Percentiles rank a stretch among this genome's conserved stretches.
These are phyloP conservation scores for Calyptommatus sinebrachiatus DNA, from an alignment of 2,113 vertebrate species.

Conservation along the genomic window DNA sequence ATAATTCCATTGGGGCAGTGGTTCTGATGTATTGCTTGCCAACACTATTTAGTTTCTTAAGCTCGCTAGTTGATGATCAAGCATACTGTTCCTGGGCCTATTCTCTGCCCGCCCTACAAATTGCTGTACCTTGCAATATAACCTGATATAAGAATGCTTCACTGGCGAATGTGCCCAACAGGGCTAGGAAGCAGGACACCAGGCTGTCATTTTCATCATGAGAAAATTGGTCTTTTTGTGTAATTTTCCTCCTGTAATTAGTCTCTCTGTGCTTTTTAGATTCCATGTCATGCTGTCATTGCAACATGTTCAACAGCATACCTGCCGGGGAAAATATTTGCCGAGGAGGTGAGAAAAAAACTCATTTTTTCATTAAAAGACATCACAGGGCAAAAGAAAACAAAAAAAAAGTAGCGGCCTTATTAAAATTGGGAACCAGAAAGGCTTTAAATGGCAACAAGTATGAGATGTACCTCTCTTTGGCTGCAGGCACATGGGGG, in stretches of 20 bases:
- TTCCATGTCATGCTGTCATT: constrained; percentile 69
- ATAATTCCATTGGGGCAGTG: background rate
- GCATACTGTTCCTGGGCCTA: background rate
- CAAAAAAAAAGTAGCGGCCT: constrained; percentile 30
- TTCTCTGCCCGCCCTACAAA: background rate
- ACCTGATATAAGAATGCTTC: constrained; percentile 13
- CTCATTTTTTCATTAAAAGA: constrained; percentile 59
- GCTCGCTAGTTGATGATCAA: constrained; percentile 9
- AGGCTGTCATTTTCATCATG: constrained; percentile 69
- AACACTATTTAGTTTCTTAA: constrained; percentile 43
- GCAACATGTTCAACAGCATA: constrained; percentile 70
- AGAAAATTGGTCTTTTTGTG: constrained; percentile 62
- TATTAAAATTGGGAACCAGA: constrained; percentile 26
- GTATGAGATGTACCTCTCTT: background rate
- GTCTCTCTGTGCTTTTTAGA: constrained; percentile 78
- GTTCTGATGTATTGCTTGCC: constrained; percentile 49
- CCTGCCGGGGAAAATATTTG: constrained; percentile 66
- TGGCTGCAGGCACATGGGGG: no score
- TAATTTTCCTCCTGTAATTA: constrained; percentile 76
- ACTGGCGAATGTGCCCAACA: constrained; percentile 42
- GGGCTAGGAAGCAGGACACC: constrained; percentile 62
- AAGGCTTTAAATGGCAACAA: constrained; percentile 19
- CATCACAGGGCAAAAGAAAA: constrained; percentile 33
- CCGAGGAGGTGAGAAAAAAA: constrained; percentile 57
- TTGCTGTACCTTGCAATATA: background rate